Conservation (phyloP, 2,888 invertebrate genomes). For the Mimumesa dahlbomi region DNA sequence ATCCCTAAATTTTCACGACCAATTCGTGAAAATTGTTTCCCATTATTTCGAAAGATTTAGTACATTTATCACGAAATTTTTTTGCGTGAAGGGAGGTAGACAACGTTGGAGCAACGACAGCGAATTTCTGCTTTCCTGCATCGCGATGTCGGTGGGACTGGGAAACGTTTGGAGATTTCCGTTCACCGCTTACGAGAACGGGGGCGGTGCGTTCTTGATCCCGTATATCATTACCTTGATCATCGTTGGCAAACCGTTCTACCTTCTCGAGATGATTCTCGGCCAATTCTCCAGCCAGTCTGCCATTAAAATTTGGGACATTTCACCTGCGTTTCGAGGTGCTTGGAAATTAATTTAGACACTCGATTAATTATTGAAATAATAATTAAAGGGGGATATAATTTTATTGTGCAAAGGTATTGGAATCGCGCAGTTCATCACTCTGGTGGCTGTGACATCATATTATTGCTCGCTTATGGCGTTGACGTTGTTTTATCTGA, state of each 20-base stretch:
- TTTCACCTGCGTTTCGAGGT: not conserved
- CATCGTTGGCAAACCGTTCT: constrained; percentile 89
- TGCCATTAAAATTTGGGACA: constrained; percentile 87
- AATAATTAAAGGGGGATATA: no score
- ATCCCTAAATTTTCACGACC: no score
- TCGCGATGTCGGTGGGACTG: constrained; percentile 86
- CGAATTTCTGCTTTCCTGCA: constrained; percentile 86
- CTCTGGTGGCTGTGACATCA: constrained; percentile 78
- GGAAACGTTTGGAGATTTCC: constrained; percentile 88
- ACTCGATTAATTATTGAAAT: no score
- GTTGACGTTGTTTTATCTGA: constrained; percentile 79
- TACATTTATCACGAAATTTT: no score
- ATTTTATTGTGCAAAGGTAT: constrained; percentile 90
- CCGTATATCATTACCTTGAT: constrained; percentile 85
- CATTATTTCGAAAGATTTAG: no score
- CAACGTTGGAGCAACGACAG: constrained; percentile 83
- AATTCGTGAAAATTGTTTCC: no score
- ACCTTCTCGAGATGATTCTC: constrained; percentile 91
- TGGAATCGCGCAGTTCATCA: constrained; percentile 81
- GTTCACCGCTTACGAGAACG: constrained; percentile 85
- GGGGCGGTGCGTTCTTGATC: constrained; percentile 86
- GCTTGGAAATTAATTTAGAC: not conserved
- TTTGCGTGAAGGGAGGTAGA: constrained; percentile 49
- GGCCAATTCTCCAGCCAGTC: constrained; percentile 93
- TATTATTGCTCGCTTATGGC: constrained; percentile 81